Conservation (phyloP, 2,888 invertebrate species). For the Agriotes lineatus region DNA sequence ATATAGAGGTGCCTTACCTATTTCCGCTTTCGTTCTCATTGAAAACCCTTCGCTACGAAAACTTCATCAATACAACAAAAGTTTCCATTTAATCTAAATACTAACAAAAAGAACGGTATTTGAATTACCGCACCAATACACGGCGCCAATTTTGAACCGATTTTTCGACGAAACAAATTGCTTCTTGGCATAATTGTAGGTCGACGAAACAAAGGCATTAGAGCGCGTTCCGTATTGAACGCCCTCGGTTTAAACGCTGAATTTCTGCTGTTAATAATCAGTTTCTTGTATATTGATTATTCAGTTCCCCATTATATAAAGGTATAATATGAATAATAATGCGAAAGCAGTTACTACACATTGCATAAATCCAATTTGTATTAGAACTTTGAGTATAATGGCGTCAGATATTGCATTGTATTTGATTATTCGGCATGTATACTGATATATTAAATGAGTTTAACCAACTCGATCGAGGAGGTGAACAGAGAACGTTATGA, state of each 20-base stretch:
- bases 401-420: conserved; percentile 42
- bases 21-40: no score
- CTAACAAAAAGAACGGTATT: no score
- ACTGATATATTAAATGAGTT: conserved; percentile 43
- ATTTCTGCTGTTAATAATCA: conserved; percentile 29
- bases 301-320: conserved; percentile 33
- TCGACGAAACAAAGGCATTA: conserved; percentile 16
- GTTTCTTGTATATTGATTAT: conserved; percentile 35
- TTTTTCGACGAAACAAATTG: conserved; percentile 5
- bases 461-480: conserved; percentile 35
- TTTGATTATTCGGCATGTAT: conserved; percentile 45
- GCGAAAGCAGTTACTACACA: conserved; percentile 39
- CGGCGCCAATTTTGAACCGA: neutral
- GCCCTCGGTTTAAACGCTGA: conserved; percentile 10
- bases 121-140: no score
- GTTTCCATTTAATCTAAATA: no score
- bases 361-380: conserved; percentile 44
- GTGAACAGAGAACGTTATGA: conserved; percentile 29
- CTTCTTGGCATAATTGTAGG: neutral
- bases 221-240: conserved; percentile 1
- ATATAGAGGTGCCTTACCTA: no score
- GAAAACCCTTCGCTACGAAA: no score
- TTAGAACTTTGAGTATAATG: conserved; percentile 41
- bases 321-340: conserved; percentile 41
- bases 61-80: no score